Conservation (phyloP, 2,888 invertebrate genomes). For the Ophion ventricosus region DNA sequence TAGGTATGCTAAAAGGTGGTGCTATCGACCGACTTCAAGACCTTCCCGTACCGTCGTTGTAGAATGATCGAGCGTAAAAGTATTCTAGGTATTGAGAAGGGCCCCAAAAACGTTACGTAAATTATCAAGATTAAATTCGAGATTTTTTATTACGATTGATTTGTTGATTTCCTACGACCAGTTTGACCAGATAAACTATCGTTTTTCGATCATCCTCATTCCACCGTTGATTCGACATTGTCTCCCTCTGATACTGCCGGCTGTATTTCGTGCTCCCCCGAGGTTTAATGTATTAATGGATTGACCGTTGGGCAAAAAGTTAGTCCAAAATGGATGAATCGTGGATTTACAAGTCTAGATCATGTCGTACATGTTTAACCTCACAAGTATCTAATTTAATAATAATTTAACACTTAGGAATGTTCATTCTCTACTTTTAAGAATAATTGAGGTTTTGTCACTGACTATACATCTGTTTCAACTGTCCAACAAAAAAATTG, state of each 20-base stretch:
- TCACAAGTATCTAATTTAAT: too few species aligned
- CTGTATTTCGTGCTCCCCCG: neutral
- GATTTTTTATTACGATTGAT: neutral
- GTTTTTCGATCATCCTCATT: neutral
- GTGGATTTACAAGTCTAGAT: too few species aligned
- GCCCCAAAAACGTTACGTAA: neutral
- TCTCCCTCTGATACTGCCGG: neutral
- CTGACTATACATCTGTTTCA: too few species aligned
- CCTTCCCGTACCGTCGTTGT: constrained; percentile 39
- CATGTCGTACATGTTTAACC: too few species aligned
- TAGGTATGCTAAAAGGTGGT: constrained; percentile 67
- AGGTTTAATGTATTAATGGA: too few species aligned
- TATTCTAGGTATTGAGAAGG: neutral
- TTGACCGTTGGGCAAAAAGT: too few species aligned
- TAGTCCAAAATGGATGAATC: too few species aligned
- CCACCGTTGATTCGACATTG: neutral
- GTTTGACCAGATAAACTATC: neutral
- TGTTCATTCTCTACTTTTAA: too few species aligned
- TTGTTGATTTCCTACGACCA: neutral
- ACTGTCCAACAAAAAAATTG: too few species aligned
- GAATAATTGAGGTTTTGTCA: too few species aligned
- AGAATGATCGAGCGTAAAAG: constrained; percentile 1
- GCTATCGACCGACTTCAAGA: constrained; percentile 73
- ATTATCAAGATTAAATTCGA: neutral
- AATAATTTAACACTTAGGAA: too few species aligned